Percentiles rank a stretch among this genome's conserved stretches.
Evolutionary conservation across 1,140 invertebrate genomes (phyloP).

Genomic region (Bombus affinis): DNA sequence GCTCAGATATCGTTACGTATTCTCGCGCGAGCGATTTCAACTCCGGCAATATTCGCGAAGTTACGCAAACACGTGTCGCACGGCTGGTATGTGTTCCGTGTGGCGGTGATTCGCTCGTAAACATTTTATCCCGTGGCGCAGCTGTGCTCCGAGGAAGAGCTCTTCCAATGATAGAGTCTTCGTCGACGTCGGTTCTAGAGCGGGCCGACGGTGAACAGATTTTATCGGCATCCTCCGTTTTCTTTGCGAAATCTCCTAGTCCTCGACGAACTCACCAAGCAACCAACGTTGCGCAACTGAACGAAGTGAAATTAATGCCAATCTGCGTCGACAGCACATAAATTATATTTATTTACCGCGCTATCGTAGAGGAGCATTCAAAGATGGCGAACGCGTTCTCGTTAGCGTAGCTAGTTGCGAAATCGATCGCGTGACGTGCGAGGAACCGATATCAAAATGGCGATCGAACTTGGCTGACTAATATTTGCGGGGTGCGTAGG

Average conservation of each 20-base stretch:
- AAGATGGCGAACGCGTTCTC: background rate
- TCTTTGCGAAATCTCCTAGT: conserved; percentile 24
- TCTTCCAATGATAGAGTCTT: conserved; percentile 9
- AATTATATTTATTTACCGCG: conserved; percentile 3
- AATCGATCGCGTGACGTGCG: background rate
- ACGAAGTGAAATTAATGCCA: conserved; percentile 12
- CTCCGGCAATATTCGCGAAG: conserved; percentile 33
- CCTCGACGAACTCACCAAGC: background rate
- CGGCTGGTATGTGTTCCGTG: background rate
- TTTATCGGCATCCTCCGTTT: conserved; percentile 20
- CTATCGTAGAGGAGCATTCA: background rate
- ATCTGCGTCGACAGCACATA: background rate
- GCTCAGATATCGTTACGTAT: conserved; percentile 53
- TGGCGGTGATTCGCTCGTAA: conserved; percentile 35
- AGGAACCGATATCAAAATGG: background rate
- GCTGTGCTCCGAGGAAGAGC: conserved; percentile 17
- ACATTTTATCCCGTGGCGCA: conserved; percentile 47
- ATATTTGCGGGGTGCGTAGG: background rate
- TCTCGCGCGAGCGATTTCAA: conserved; percentile 7
- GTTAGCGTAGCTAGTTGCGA: background rate
- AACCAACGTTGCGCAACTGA: conserved; percentile 8
- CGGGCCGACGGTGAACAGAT: background rate
- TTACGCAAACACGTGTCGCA: conserved; percentile 42
- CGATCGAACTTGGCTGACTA: background rate
- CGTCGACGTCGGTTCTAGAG: background rate